Conservation (phyloP, 2,797 vertebrate genomes). For the Ctenosaura bakeri region DNA sequence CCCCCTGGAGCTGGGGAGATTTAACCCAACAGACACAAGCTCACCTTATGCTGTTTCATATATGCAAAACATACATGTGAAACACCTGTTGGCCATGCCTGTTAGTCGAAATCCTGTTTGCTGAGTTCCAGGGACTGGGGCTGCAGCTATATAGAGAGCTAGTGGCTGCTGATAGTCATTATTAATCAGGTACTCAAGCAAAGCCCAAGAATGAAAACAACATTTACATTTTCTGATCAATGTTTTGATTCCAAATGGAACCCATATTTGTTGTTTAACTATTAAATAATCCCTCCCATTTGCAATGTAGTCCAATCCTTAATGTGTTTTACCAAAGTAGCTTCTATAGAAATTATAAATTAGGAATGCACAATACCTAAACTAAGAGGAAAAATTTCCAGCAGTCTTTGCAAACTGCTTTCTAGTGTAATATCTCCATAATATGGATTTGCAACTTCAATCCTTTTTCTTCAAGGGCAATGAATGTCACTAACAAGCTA, state of each 20-base stretch:
- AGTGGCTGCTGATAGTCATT: not conserved
- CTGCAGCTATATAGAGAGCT: too few species aligned
- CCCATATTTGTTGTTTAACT: not conserved
- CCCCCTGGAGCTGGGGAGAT: too few species aligned
- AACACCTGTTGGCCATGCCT: too few species aligned
- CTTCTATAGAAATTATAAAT: not conserved
- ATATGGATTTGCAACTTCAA: not conserved
- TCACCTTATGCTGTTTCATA: too few species aligned
- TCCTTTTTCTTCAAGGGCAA: constrained; percentile 2
- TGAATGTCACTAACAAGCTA: constrained; percentile 8
- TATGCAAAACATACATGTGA: too few species aligned
- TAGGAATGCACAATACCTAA: constrained; percentile 18
- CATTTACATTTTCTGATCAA: not conserved
- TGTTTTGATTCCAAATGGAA: not conserved
- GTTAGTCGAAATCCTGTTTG: too few species aligned
- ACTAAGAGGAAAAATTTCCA: not conserved
- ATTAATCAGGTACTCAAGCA: not conserved
- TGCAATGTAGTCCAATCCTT: not conserved
- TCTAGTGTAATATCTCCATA: not conserved
- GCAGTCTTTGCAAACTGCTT: not conserved
- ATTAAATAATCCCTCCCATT: not conserved
- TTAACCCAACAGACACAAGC: too few species aligned
- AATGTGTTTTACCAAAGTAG: not conserved
- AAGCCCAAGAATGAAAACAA: not conserved
- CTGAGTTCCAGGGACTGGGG: too few species aligned